Evolutionary conservation across 2,888 invertebrate species (phyloP).

Genomic region (Chloroclystis v-ata): DNA sequence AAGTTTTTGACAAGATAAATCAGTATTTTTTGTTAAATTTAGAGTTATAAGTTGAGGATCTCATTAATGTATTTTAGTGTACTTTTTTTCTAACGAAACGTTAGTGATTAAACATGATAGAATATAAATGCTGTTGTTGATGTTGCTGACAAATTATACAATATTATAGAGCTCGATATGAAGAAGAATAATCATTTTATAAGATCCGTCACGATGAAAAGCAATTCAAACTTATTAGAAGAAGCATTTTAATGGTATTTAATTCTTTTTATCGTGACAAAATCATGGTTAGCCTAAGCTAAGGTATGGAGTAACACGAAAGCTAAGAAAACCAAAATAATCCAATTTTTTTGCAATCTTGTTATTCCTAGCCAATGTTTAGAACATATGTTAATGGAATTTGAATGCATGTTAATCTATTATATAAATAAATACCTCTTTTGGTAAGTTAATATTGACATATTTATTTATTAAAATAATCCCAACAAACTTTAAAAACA

Average conservation of each 20-base stretch:
- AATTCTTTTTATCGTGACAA: slow-evolving; percentile 43
- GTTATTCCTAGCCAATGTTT: slow-evolving; percentile 60
- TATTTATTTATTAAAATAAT: slow-evolving; percentile 9
- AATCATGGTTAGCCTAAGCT: slow-evolving; percentile 40
- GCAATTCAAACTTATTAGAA: neutral
- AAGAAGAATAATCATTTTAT: slow-evolving; percentile 46
- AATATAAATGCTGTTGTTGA: slow-evolving; percentile 76
- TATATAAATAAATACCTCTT: slow-evolving; percentile 74
- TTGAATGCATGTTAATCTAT: slow-evolving; percentile 77
- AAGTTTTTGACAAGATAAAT: too few relatives aligned
- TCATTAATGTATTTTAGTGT: slow-evolving; percentile 39
- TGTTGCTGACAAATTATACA: slow-evolving; percentile 75
- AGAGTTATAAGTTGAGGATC: slow-evolving; percentile 13
- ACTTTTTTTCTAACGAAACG: slow-evolving; percentile 48
- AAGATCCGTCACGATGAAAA: slow-evolving; percentile 42
- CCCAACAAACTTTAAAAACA: neutral
- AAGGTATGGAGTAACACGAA: slow-evolving; percentile 53
- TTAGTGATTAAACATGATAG: slow-evolving; percentile 54
- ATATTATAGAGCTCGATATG: slow-evolving; percentile 57
- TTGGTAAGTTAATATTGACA: slow-evolving; percentile 67
- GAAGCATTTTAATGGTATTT: neutral
- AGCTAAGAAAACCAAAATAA: neutral
- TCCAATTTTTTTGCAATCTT: slow-evolving; percentile 6
- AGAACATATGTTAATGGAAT: slow-evolving; percentile 71
- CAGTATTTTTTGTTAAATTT: too few relatives aligned